Evolutionary conservation across 2,888 invertebrate genomes (phyloP).

Genomic region (Aphrophora alni): DNA sequence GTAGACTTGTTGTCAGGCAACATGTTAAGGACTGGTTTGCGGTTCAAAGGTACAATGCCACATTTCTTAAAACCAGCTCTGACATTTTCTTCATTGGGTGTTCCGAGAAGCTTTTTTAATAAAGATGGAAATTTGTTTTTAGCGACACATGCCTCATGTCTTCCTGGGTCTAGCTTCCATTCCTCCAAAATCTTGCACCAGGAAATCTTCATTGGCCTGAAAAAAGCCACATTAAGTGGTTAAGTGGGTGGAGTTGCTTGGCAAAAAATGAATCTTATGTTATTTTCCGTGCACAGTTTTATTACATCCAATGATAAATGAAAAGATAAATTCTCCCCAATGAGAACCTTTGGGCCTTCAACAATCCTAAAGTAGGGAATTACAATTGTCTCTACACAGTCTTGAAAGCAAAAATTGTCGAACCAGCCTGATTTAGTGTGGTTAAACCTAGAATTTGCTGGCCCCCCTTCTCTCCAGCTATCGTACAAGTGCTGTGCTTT

Average conservation of each 20-base stretch:
- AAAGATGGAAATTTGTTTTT: slow-evolving; percentile 34
- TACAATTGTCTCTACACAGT: slow-evolving; percentile 52
- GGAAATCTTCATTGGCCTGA: slow-evolving; percentile 50
- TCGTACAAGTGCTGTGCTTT: slow-evolving; percentile 41
- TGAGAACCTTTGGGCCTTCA: slow-evolving; percentile 52
- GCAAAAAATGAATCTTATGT: slow-evolving; percentile 54
- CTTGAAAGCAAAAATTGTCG: slow-evolving; percentile 50
- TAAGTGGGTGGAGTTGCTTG: slow-evolving; percentile 53
- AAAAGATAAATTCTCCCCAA: slow-evolving; percentile 54
- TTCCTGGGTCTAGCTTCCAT: slow-evolving; percentile 41
- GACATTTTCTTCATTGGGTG: slow-evolving; percentile 31
- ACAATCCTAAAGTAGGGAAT: slow-evolving; percentile 49
- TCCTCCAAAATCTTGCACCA: slow-evolving; percentile 48
- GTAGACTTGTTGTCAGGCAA: not conserved
- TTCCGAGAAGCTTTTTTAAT: slow-evolving; percentile 17
- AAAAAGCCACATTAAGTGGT: slow-evolving; percentile 52
- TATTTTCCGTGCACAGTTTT: slow-evolving; percentile 52
- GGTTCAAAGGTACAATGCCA: slow-evolving; percentile 34
- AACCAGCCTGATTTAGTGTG: slow-evolving; percentile 54
- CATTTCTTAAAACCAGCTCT: slow-evolving; percentile 34
- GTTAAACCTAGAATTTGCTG: slow-evolving; percentile 48
- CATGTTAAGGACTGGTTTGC: not conserved
- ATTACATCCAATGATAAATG: slow-evolving; percentile 35
- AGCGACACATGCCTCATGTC: slow-evolving; percentile 24
- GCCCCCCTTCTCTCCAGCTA: slow-evolving; percentile 43